Conservation (phyloP, 1,140 invertebrate genomes). For the Trypoxylus dichotomus region DNA sequence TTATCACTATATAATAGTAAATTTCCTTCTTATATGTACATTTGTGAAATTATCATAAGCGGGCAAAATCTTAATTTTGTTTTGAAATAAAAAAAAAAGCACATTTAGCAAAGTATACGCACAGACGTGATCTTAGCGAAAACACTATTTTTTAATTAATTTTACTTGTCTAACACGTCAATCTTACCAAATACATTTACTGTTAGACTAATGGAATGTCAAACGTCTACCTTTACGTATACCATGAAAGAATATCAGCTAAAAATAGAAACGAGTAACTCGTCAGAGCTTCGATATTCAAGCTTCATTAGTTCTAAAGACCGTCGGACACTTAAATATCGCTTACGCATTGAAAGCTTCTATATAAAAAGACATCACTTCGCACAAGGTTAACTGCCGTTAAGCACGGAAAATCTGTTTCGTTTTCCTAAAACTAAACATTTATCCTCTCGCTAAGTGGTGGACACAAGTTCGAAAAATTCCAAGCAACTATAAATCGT, state of each 20-base stretch:
- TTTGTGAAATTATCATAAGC: no score
- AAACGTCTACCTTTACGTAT: background rate
- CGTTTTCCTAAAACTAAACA: background rate
- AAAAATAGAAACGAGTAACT: background rate
- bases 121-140: no score
- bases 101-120: no score
- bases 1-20: no score
- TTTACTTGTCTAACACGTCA: background rate
- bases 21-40: no score
- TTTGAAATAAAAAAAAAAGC: no score
- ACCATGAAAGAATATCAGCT: background rate
- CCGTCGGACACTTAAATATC: background rate
- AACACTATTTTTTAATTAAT: background rate
- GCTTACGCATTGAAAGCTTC: background rate
- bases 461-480: background rate
- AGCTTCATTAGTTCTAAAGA: background rate
- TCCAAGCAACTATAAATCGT: background rate
- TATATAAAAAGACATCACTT: background rate
- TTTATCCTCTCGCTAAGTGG: background rate
- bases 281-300: background rate
- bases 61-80: no score
- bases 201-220: background rate
- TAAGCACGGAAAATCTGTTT: background rate
- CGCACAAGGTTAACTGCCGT: background rate
- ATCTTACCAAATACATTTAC: background rate